Conservation (phyloP, 2,113 vertebrate species). For the Ginglymostoma cirratum region DNA sequence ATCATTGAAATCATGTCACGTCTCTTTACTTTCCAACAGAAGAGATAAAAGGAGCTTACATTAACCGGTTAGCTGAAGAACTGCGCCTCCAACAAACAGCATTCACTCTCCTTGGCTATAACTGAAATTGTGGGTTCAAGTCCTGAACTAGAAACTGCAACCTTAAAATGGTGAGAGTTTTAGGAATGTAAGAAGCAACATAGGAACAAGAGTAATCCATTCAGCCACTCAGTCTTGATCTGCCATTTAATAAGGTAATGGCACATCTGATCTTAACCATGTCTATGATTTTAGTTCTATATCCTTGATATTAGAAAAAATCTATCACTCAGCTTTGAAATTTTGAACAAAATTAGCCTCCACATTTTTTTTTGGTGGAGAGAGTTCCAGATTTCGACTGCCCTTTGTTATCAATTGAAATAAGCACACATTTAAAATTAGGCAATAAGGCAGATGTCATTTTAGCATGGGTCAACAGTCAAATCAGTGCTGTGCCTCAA, state of each 20-base stretch:
- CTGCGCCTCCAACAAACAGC: background rate
- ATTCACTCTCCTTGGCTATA: too few species aligned
- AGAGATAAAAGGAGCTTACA: background rate
- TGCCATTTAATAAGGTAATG: too few species aligned
- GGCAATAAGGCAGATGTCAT: background rate
- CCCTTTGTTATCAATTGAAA: background rate
- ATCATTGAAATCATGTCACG: background rate
- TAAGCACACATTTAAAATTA: background rate
- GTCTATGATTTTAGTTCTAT: background rate
- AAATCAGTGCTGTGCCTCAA: background rate
- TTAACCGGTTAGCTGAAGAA: background rate
- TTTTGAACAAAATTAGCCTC: background rate
- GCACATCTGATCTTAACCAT: background rate
- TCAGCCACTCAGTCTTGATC: too few species aligned
- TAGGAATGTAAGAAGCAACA: background rate
- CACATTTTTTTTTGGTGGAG: background rate
- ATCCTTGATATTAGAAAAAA: background rate
- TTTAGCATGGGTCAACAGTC: background rate
- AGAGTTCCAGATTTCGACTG: background rate
- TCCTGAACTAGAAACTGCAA: background rate
- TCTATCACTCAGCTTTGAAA: background rate
- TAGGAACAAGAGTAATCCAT: too few species aligned
- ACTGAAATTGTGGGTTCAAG: background rate
- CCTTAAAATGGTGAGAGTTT: background rate
- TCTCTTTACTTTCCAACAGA: background rate